phyloP scores from a whole-genome alignment of 2,113 vertebrate species.

The Gopherus flavomarginatus region DNA sequence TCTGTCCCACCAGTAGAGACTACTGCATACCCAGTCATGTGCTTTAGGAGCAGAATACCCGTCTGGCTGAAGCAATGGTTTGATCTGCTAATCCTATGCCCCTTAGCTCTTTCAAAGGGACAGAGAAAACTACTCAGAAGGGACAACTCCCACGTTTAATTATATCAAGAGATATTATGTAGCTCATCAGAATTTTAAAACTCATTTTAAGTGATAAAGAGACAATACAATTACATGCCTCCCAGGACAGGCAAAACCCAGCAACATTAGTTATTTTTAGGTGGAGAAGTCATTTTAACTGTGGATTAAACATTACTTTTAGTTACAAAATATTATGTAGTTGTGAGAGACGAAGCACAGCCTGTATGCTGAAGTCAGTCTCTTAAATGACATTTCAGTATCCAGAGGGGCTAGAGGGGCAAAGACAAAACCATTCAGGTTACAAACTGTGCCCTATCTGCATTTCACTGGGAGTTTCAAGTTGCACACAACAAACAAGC shows the following conservation, averaged over 20 bases:
- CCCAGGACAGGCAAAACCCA: neutral
- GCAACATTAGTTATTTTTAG: neutral
- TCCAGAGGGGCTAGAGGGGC: neutral
- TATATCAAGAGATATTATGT: neutral
- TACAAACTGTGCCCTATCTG: neutral
- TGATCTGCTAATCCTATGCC: neutral
- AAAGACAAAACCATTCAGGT: neutral
- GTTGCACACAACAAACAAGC: neutral
- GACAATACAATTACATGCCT: neutral
- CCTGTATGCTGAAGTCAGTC: neutral
- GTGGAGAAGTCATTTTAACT: neutral
- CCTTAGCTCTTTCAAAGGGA: neutral
- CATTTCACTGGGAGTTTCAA: neutral
- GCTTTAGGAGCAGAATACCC: neutral
- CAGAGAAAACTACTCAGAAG: neutral
- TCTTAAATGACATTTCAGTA: neutral
- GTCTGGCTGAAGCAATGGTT: neutral
- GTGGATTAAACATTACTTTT: neutral
- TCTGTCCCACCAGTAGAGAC: neutral
- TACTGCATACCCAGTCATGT: neutral
- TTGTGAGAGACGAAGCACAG: neutral
- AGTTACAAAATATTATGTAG: neutral
- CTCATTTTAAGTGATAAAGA: neutral
- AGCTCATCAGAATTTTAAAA: neutral
- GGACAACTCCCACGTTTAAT: neutral